These are phyloP conservation scores for Aphelenchoides avenae DNA, from an alignment of 1,140 invertebrate species.

Conservation along the genomic window DNA sequence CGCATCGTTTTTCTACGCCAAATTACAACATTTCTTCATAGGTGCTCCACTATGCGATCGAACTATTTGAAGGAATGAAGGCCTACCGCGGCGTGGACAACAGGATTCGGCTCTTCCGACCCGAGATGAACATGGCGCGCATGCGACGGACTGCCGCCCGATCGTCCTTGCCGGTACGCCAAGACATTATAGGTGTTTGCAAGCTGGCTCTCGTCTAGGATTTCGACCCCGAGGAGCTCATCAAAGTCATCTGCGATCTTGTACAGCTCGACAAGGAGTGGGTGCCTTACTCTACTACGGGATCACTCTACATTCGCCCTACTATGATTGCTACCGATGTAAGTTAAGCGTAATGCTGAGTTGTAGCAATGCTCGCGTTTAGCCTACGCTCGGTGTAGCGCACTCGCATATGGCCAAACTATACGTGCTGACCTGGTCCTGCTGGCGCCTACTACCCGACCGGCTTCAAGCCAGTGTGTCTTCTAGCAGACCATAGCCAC, in stretches of 20 bases:
- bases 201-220: constrained; percentile 60
- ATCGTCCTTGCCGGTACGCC: constrained; percentile 72
- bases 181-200: background rate
- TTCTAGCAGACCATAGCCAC: constrained; percentile 75
- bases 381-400: constrained; percentile 75
- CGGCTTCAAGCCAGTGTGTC: constrained; percentile 71
- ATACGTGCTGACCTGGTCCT: constrained; percentile 80
- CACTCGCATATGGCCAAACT: constrained; percentile 77
- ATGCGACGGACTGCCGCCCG: constrained; percentile 80
- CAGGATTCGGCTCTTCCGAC: constrained; percentile 86
- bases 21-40: constrained; percentile 18
- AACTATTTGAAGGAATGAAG: constrained; percentile 99
- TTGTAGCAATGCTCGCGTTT: constrained; percentile 7
- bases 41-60: constrained; percentile 59
- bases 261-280: constrained; percentile 90
- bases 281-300: constrained; percentile 76
- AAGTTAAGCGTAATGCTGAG: constrained; percentile 4
- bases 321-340: constrained; percentile 91
- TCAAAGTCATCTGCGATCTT: constrained; percentile 79
- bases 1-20: too few species aligned
- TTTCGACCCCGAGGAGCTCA: constrained; percentile 81
- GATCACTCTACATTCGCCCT: constrained; percentile 89
- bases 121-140: constrained; percentile 86
- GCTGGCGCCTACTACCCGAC: constrained; percentile 83
- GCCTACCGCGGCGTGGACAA: constrained; percentile 88